Evolutionary conservation across 2,113 vertebrate species (phyloP), one percentile per base, ranked within the genome.

Genomic region (Lanius collurio): DNA sequence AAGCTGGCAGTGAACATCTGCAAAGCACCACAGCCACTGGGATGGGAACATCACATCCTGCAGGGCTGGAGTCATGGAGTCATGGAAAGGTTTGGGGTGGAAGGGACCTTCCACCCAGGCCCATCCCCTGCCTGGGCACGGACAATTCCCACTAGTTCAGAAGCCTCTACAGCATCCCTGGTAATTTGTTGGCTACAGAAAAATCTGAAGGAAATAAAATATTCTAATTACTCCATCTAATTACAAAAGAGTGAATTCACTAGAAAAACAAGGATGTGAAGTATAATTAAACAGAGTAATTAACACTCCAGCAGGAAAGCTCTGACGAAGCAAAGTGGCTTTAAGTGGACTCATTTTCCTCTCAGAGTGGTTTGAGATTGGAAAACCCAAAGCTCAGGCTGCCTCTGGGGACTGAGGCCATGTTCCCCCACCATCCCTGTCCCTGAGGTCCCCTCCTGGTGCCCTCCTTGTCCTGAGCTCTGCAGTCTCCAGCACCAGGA

Each of bases 1-100:
- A 17, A 28, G 15, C 37, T 30, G 41, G 15, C 2, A n/a, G n/a
- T 0, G 39, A 79, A 3, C 37, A 6, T 1, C 63, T 23, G 3
- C 41, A 37, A 3, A 63, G 26, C 41, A 42, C 4, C 75, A 4
- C 16, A 12, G 47, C 16, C 37, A 5, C 4, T 0, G 13, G 11
- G 12, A 37, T 2, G 30, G 63, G 24, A n/a, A 11, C 0, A 6
- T 2, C 52, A 5, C 10, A 3, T 19, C 78, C 62, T 7, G 3
- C 12, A 20, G 49, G 69, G 27, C 11, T 17, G 49, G 23, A 20
- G 10, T 2, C 39, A 6, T 6, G 65, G 49, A 41, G 31, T 35
- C 30, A 2, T 5, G 24, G 50, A 27, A 13, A 5, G 9, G 13
- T 39, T 47, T 31, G 78, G 62, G n/a, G 9, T 68, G 41, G 62